Conservation (phyloP, 2,113 vertebrate genomes). For the Alexandromys fortis region DNA sequence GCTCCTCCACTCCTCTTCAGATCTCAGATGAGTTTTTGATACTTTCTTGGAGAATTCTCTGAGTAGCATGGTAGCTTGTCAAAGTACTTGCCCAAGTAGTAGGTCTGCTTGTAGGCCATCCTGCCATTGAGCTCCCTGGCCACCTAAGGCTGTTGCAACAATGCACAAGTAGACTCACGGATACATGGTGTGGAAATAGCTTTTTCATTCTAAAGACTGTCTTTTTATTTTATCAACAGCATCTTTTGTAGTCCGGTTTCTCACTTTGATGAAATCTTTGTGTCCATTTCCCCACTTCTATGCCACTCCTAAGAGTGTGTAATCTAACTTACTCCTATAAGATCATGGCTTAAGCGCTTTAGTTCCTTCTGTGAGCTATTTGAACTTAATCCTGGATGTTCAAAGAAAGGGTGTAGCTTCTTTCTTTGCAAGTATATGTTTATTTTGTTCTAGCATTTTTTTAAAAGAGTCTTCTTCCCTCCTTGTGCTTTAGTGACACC, state of each 20-base stretch:
- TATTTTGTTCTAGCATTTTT: neutral
- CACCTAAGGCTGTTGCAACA: rapidly evolving
- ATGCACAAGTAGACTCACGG: neutral
- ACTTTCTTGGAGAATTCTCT: neutral
- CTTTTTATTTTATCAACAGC: neutral
- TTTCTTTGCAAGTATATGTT: conserved; percentile 14
- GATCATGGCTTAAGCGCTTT: neutral
- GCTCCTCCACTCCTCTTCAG: neutral
- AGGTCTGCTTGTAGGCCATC: neutral
- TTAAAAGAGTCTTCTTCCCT: neutral
- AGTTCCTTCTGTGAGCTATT: neutral
- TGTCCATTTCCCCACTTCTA: neutral
- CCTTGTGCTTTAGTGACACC: neutral
- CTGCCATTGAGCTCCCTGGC: neutral
- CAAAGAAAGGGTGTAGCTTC: neutral
- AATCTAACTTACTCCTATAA: conserved; percentile 3
- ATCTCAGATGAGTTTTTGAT: neutral
- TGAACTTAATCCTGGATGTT: conserved; percentile 51
- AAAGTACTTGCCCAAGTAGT: neutral
- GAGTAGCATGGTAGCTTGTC: neutral
- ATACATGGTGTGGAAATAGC: neutral
- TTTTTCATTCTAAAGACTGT: too few species aligned
- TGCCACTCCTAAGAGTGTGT: conserved; percentile 16
- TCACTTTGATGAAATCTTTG: conserved; percentile 45
- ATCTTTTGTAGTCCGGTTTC: neutral